Evolutionary conservation across 2,797 vertebrate species (phyloP), one percentile per base, ranked within the genome.

Genomic region (Iguana delicatissima): DNA sequence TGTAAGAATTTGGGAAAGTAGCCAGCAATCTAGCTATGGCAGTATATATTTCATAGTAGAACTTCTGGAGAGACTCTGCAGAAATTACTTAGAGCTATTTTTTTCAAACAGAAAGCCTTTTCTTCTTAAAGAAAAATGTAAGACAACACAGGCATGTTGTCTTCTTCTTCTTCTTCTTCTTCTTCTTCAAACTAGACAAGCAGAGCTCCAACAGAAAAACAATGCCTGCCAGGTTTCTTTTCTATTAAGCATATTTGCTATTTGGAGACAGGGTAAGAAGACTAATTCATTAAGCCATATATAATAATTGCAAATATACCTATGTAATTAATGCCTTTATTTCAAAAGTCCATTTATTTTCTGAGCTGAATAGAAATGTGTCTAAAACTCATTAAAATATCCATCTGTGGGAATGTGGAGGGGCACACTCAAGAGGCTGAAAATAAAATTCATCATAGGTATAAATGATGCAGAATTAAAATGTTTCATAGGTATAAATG

Each of bases 241-340:
- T 69, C 46, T 38, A 55, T 52, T 64, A 72, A 90, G 32, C 6
- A 2, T 12, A 52, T 67, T 73, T 86, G 50, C 4, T 1, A 46
- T 38, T 24, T 52, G 7, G 22, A 81, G 69, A 42, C n/a, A 38
- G 26, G 50, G 35, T 69, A 29, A 35, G 38, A 29, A 38, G 2
- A 6, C 9, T 67, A 32, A 86, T 77, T 62, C 38, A 81, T n/a
- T 74, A 57, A 80, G 55, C 13, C 38, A 35, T 73, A 62, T 26
- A 73, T 32, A 80, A 59, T 62, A 81, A 50, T 80, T 64, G 80
- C 72, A 94, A 82, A 89, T 22, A 57, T 10, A n/a, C 52, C 32
- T 42, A 42, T 38, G 29, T 72, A 88, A 73, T 82, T 88, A 38
- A 80, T 67, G 35, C 26, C 18, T 50, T 57, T 14, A 20, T 89